A percentile compares a stretch with the other conserved stretches of the same genome.
Evolutionary conservation across 2,113 vertebrate genomes (phyloP).

Genomic region (Bufo gargarizans): DNA sequence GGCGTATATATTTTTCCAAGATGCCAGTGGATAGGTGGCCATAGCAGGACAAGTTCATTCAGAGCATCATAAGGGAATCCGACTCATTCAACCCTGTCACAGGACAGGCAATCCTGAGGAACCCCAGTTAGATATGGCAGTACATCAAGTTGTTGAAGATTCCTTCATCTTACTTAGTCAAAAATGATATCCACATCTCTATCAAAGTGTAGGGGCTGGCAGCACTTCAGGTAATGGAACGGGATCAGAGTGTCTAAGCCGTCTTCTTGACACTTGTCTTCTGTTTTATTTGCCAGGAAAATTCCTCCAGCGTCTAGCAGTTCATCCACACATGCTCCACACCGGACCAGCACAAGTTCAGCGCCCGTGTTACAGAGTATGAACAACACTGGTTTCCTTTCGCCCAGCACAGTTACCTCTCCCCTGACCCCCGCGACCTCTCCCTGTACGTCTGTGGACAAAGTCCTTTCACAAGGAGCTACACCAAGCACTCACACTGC

Average conservation of each 20-base stretch:
- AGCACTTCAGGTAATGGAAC: background rate
- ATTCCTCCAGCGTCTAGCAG: slow-evolving; percentile 89
- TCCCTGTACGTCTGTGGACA: slow-evolving; percentile 83
- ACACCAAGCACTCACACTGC: slow-evolving; percentile 90
- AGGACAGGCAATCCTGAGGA: background rate
- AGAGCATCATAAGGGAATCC: background rate
- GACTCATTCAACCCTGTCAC: background rate
- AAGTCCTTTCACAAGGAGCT: slow-evolving; percentile 90
- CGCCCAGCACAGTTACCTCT: slow-evolving; percentile 78
- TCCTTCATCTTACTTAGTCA: no score
- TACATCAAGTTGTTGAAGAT: background rate
- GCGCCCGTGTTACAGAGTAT: slow-evolving; percentile 75
- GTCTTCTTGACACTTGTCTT: background rate
- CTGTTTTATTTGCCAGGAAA: slow-evolving; percentile 77
- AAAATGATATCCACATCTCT: no score
- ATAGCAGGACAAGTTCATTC: background rate
- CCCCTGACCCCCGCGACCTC: slow-evolving; percentile 73
- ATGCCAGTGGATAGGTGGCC: background rate
- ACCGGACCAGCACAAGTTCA: slow-evolving; percentile 86
- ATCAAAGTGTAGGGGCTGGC: background rate
- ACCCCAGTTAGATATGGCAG: background rate
- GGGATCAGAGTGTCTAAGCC: background rate
- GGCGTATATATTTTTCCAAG: no score
- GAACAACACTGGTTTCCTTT: slow-evolving; percentile 79
- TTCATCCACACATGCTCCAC: slow-evolving; percentile 77